Percentiles rank a stretch among this genome's conserved stretches.
phyloP scores from a whole-genome alignment of 2,888 invertebrate genomes.

The Hyles lineata region DNA sequence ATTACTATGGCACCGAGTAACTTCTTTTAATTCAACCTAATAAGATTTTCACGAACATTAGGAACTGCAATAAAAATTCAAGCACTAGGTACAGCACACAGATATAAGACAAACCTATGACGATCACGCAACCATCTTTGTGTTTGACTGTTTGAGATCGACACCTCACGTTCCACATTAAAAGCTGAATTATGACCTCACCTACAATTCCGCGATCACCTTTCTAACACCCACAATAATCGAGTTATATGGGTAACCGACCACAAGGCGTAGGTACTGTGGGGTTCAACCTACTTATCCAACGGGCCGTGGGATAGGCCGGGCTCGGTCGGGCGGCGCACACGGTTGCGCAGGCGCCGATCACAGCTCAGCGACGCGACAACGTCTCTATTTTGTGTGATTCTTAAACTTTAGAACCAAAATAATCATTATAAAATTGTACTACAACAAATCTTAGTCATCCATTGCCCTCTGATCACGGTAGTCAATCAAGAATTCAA shows the following conservation, averaged over 20 bases:
- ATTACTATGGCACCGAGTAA: too few relatives aligned
- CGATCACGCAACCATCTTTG: too few relatives aligned
- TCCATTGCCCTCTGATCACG: too few relatives aligned
- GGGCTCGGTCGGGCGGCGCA: conserved; percentile 25
- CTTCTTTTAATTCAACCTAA: too few relatives aligned
- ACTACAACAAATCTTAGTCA: too few relatives aligned
- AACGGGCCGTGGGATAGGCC: conserved; percentile 13
- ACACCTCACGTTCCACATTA: not conserved
- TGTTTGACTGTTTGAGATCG: too few relatives aligned
- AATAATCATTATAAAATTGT: too few relatives aligned
- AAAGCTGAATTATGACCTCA: not conserved
- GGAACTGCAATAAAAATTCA: too few relatives aligned
- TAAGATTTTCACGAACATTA: too few relatives aligned
- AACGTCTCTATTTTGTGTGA: conserved; percentile 63
- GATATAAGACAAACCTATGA: too few relatives aligned
- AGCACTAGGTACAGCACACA: too few relatives aligned
- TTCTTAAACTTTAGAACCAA: conserved; percentile 52
- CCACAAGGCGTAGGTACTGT: not conserved
- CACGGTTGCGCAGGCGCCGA: conserved; percentile 47
- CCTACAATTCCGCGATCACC: not conserved
- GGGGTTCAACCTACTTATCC: conserved; percentile 23
- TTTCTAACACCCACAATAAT: conserved; percentile 20
- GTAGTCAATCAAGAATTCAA: too few relatives aligned
- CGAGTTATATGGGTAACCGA: not conserved
- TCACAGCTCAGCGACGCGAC: conserved; percentile 47